Percentiles rank a stretch among this genome's conserved stretches.
Conservation (phyloP, 30 jellyfish, hydroid and myxozoan genomes). For the Phacellophora camtschatica region DNA sequence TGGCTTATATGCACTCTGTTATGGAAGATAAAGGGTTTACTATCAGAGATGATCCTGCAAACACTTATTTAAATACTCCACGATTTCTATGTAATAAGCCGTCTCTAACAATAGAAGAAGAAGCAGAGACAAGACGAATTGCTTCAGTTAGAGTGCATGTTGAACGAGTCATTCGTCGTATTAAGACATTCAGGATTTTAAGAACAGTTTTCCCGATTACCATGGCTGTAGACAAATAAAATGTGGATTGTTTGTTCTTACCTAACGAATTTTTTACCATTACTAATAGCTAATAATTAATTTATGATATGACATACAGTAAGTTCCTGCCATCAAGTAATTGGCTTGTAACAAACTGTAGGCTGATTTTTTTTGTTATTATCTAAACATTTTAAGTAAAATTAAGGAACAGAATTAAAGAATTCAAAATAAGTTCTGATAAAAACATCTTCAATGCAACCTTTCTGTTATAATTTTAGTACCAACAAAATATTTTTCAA, state of each 20-base stretch:
- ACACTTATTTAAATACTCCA: conserved; percentile 21
- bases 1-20: background rate
- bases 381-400: too few relatives aligned
- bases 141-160: conserved; percentile 67
- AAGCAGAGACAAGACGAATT: conserved; percentile 23
- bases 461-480: too few relatives aligned
- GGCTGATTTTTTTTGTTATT: too few relatives aligned
- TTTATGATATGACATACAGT: too few relatives aligned
- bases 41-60: conserved; percentile 15
- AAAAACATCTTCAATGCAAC: too few relatives aligned
- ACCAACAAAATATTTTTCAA: too few relatives aligned
- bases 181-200: background rate
- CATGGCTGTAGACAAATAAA: background rate
- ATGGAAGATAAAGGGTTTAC: conserved; percentile 52
- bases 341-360: too few relatives aligned
- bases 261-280: too few relatives aligned
- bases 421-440: too few relatives aligned
- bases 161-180: conserved; percentile 43
- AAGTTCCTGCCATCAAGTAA: too few relatives aligned
- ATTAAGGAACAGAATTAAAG: too few relatives aligned
- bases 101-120: conserved; percentile 8
- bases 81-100: conserved; percentile 39
- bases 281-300: background rate
- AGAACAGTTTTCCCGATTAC: background rate
- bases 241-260: conserved; percentile 9